phyloP scores from a whole-genome alignment of 2,797 vertebrate genomes.

The Decapterus maruadsi region DNA sequence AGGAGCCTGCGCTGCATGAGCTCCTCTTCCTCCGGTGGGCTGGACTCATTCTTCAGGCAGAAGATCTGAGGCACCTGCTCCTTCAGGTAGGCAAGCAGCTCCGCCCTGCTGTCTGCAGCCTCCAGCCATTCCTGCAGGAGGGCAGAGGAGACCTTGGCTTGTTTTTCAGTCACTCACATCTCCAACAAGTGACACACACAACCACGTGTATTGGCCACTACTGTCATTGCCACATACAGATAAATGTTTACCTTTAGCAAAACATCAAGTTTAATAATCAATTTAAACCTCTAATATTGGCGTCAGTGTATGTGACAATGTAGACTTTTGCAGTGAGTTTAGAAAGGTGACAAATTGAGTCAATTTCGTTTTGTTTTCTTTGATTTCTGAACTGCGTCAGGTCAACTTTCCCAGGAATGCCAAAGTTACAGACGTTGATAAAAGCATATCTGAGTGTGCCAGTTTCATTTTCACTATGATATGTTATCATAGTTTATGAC shows the following conservation, averaged over 20 bases:
- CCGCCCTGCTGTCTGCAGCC: slow-evolving; percentile 85
- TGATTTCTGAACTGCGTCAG: too few species aligned
- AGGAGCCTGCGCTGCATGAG: slow-evolving; percentile 86
- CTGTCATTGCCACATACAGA: neutral
- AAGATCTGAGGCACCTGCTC: slow-evolving; percentile 93
- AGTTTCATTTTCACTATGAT: slow-evolving; percentile 2
- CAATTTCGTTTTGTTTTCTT: neutral
- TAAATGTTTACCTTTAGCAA: neutral
- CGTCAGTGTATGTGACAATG: neutral
- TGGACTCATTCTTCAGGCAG: slow-evolving; percentile 86
- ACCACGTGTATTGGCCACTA: neutral
- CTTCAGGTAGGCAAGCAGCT: slow-evolving; percentile 89
- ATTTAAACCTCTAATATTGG: neutral
- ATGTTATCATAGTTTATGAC: too few species aligned
- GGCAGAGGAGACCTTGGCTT: slow-evolving; percentile 10
- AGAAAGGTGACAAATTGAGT: neutral
- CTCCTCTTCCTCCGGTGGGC: slow-evolving; percentile 90
- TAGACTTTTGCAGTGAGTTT: neutral
- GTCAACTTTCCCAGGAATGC: too few species aligned
- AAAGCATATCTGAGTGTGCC: neutral
- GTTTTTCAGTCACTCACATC: slow-evolving; percentile 1
- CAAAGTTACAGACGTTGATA: neutral
- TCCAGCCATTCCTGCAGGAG: slow-evolving; percentile 90
- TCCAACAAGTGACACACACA: slow-evolving; percentile 13
- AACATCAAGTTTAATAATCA: neutral